phyloP scores from a whole-genome alignment of 2,797 vertebrate species.

The Rhinatrema bivittatum region DNA sequence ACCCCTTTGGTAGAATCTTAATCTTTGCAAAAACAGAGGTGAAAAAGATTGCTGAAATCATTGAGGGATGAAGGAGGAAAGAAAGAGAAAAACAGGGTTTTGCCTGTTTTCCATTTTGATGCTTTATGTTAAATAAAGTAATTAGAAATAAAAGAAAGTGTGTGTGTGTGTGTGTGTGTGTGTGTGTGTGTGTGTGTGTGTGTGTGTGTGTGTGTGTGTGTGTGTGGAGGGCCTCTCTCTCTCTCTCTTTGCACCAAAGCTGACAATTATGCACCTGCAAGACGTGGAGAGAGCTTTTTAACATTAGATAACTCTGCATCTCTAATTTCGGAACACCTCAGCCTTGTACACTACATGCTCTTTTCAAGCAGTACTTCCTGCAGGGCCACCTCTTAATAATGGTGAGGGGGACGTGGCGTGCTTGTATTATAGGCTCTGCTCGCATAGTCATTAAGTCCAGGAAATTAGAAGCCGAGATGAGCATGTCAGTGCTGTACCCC shows the following conservation, averaged over 20 bases:
- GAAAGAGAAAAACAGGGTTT: no score
- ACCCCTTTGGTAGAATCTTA: neutral
- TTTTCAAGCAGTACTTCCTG: neutral
- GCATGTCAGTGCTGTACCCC: neutral
- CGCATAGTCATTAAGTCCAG: neutral
- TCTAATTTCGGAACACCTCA: slow-evolving; percentile 9
- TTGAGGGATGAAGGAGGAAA: neutral
- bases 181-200: no score
- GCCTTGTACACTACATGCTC: neutral
- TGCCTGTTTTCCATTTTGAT: no score
- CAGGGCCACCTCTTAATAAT: neutral
- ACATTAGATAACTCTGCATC: neutral
- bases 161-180: no score
- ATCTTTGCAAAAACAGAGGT: slow-evolving; percentile 7
- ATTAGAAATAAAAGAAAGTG: no score
- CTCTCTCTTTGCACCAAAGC: slow-evolving; percentile 8
- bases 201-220: no score
- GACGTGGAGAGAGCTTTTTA: slow-evolving; percentile 2
- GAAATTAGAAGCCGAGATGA: neutral
- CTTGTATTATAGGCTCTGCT: neutral
- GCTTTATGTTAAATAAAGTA: neutral
- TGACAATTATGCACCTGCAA: slow-evolving; percentile 23
- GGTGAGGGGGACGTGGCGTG: neutral
- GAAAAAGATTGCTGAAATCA: neutral
- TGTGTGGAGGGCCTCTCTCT: slow-evolving; percentile 1